Percentiles rank a stretch among this genome's conserved stretches.
These are phyloP conservation scores for Drosophila nasuta DNA, from an alignment of 1,140 invertebrate species.

Conservation along the genomic window DNA sequence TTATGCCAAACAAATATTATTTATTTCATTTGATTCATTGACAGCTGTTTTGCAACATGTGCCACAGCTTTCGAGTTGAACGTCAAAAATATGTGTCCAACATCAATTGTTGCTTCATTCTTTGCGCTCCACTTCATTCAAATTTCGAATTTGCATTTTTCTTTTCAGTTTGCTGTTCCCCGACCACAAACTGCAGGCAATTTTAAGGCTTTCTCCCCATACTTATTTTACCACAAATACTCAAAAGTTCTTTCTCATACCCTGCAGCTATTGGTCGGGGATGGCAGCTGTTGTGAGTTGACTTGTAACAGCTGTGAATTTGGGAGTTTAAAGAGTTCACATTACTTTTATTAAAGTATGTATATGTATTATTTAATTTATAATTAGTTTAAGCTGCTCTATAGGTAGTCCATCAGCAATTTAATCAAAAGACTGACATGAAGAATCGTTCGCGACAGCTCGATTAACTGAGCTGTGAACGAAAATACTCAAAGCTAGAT, in stretches of 20 bases:
- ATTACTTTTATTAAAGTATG: too few relatives aligned
- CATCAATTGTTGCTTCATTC: slow-evolving; percentile 13
- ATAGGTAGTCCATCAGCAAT: too few relatives aligned
- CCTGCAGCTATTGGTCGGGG: not conserved
- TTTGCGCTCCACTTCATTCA: not conserved
- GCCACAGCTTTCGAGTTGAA: not conserved
- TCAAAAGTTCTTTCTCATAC: slow-evolving; percentile 18
- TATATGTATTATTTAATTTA: too few relatives aligned
- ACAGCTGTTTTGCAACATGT: not conserved
- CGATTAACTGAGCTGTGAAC: too few relatives aligned
- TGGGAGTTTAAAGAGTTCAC: too few relatives aligned
- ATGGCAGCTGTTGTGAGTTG: too few relatives aligned
- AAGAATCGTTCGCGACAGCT: too few relatives aligned
- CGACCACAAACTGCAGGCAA: slow-evolving; percentile 31
- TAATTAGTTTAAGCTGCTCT: too few relatives aligned
- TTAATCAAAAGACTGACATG: too few relatives aligned
- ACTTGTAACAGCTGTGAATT: not conserved
- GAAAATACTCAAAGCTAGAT: too few relatives aligned
- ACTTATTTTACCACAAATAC: slow-evolving; percentile 7
- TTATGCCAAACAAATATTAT: not conserved
- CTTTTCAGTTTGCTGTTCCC: not conserved
- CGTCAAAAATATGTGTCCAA: slow-evolving; percentile 15
- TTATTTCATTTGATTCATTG: not conserved
- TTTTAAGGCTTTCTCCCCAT: slow-evolving; percentile 29
- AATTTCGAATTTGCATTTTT: slow-evolving; percentile 21